A percentile compares a stretch with the other conserved stretches of the same genome.
Evolutionary conservation across 35 echinoderm and acorn worm genomes (phyloP).

Genomic region (Acanthaster planci): DNA sequence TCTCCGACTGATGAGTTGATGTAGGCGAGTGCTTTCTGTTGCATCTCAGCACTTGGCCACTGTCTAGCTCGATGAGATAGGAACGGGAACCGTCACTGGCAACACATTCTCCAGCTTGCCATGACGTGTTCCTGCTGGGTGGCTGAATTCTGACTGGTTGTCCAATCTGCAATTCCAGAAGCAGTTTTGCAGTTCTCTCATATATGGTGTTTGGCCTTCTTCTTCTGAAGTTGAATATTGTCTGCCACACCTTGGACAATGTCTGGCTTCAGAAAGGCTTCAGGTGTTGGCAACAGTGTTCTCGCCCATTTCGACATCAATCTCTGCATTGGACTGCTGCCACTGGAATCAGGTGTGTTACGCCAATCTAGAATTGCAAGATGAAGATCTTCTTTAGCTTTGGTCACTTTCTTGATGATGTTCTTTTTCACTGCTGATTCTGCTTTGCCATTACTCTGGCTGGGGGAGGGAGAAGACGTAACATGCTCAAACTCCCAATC

Average conservation of each 20-base stretch:
- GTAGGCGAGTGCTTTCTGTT: slow-evolving; percentile 43
- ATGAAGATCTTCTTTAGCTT: slow-evolving; percentile 28
- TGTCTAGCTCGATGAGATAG: slow-evolving; percentile 57
- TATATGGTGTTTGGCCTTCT: slow-evolving; percentile 47
- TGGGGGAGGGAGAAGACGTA: slow-evolving; percentile 42
- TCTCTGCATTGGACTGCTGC: slow-evolving; percentile 59
- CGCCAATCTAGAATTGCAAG: slow-evolving; percentile 65
- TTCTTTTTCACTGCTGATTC: slow-evolving; percentile 63
- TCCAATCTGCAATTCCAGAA: slow-evolving; percentile 58
- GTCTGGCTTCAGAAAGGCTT: slow-evolving; percentile 54
- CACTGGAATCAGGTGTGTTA: slow-evolving; percentile 44
- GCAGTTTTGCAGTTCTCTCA: slow-evolving; percentile 42
- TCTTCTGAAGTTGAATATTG: slow-evolving; percentile 21
- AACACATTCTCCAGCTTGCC: slow-evolving; percentile 54
- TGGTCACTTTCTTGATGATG: slow-evolving; percentile 48
- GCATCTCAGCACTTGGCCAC: slow-evolving; percentile 42
- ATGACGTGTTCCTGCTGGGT: slow-evolving; percentile 29
- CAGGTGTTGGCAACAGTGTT: slow-evolving; percentile 56
- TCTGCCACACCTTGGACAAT: slow-evolving; percentile 38
- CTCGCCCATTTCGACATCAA: slow-evolving; percentile 67
- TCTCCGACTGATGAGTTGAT: neutral
- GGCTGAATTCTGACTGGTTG: slow-evolving; percentile 66
- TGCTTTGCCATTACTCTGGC: slow-evolving; percentile 74
- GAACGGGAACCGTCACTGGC: slow-evolving; percentile 37
- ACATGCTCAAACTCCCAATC: slow-evolving; percentile 44